Base-by-base conservation (phyloP, 2,888 invertebrate genomes). In the Liposcelis brunnea region DNA sequence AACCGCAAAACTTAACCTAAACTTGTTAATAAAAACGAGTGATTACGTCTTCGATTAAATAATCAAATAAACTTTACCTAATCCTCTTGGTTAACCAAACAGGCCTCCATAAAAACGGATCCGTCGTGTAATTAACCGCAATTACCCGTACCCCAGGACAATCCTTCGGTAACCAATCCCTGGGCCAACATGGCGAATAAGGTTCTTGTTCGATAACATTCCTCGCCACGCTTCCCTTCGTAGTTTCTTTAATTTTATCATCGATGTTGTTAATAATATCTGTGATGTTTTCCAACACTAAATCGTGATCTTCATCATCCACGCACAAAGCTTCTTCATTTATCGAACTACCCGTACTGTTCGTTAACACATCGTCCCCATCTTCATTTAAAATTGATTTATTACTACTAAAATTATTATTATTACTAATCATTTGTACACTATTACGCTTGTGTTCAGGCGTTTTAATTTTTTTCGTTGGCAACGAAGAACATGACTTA, bases 121-220 rank as follows among this genome's bases (percentile, higher is more conserved):
- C 80, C 2, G 86, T 83, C 0, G 83, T 80, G 61, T 90, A 94
- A 61, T 93, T 90, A 32, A 93, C 74, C 37, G 89, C 89, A 44
- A 94, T 65, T 44, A 94, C 72, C 54, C 85, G 65, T 44, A 85
- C 66, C 58, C 79, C 74, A 32, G 72, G 72, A 55, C 78, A 75
- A 61, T 93, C 90, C 55, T 72, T 67, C 1, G 90, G 76, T 48
- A 95, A 64, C 94, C 94, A 95, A 58, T 94, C 93, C 68, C 81
- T 81, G 2, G 93, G 93, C 93, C 93, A 94, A 61, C 91, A 93
- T 10, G 63, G 60, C 1, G 76, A 75, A 54, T 74, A 76, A 45
- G 68, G 69, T 2, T 63, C 58, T 48, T 15, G 55, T 51, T 35
- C 55, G 48, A 33, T 47, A 47, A 35, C 36, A 31, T 43, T 34